Evolutionary conservation across 2,797 vertebrate species (phyloP), one percentile per base, ranked within the genome.

Genomic region (Cossypha polioptera): DNA sequence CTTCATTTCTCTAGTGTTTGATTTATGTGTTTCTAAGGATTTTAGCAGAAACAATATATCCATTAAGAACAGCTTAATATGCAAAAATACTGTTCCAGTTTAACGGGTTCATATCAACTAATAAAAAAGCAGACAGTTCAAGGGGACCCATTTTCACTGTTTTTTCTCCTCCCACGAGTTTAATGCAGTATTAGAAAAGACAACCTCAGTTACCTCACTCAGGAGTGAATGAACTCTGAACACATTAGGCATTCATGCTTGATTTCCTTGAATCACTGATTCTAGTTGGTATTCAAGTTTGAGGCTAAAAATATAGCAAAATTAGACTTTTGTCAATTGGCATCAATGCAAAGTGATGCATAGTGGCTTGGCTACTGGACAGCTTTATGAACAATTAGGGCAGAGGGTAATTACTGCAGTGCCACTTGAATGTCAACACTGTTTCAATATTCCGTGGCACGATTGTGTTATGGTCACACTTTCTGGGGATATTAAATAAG

Each of bases 231-330:
- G 24, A 97, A 76, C 17, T 71, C 66, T 48, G 47, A 92, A 83
- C 43, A 85, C 26, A 31, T 80, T 33, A 53, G 9, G n/a, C 76
- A 85, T 66, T 77, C 38, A 63, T 72, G 84, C 78, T 82, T 76
- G 76, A 72, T 92, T 92, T 90, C 80, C 42, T 69, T 75, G 83
- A 84, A 82, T 50, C 53, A 47, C n/a, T 88, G 66, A 82, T 74
- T 90, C 65, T 84, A 87, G 66, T 13, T 82, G 40, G 73, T 91
- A 83, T 85, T 85, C 36, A 92, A 69, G 63, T 95, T 94, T 91
- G 74, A 68, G 73, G 75, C 48, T 96, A 96, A 92, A 74, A 92
- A 93, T 55, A 77, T 13, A 86, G 36, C 36, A 90, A 66, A 83
- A 74, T 36, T 28, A 74, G 72, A 76, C 15, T 14, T 95, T 94